Evolutionary conservation across 2,888 invertebrate species (phyloP), one percentile per base, ranked within the genome.

Genomic region (Alloplasta piceator): DNA sequence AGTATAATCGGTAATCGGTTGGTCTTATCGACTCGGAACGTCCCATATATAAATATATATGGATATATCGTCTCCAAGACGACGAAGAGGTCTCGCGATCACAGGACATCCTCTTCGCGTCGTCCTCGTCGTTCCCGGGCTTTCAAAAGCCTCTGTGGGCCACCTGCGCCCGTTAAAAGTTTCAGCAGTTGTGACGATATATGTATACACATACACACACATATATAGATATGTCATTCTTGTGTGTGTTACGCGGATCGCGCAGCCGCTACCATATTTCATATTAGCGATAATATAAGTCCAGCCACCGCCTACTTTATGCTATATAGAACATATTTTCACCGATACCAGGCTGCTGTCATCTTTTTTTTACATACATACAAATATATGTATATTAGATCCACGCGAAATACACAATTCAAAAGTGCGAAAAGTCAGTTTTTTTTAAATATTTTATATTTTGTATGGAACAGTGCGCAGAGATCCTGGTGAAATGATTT

Each of bases 231-330:
- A 16, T 60, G 10, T 48, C 43, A n/a, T 39, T 41, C 52, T 26
- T 26, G 26, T 26, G n/a, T 63, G 10, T 63, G 55, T 72, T 2
- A 39, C 73, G 43, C 56, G 48, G 46, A 64, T 71, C 60, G 60
- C 80, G 85, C 88, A 88, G 90, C 88, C 88, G 89, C 87, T 87
- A 86, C 84, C 86, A 89, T 90, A 90, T 89, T 90, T 90, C 89
- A 89, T 90, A 89, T 90, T 89, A 88, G 86, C 88, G 87, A 88
- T 88, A 88, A 89, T 89, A 86, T 85, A 86, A 85, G 84, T 84
- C 80, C 68, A 60, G 58, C 73, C 56, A 64, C 68, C 64, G 63
- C 68, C 63, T 73, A 64, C 63, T 73, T 63, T 48, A n/a, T 12
- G 6, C 5, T 12, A 26, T 78, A 73, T 43, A 48, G 43, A 0